These are phyloP conservation scores for Mayetiola destructor DNA, from an alignment of 2,888 invertebrate species.

Conservation along the genomic window DNA sequence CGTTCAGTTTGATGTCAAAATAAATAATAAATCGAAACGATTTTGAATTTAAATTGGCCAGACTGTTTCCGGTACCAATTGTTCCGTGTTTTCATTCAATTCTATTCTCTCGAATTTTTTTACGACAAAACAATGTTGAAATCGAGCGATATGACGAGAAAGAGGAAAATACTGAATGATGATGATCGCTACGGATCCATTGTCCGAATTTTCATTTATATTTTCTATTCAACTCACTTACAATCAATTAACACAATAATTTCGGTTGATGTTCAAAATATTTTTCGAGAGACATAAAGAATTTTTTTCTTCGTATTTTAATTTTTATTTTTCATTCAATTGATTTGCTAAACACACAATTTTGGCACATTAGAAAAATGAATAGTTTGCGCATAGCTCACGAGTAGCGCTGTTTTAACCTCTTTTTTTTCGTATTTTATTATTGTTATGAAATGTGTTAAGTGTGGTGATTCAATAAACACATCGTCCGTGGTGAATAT, in stretches of 20 bases:
- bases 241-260: neutral
- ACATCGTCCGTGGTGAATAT: slow-evolving; percentile 2
- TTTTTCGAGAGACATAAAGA: too few species aligned
- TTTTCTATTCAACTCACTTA: neutral
- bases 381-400: slow-evolving; percentile 11
- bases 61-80: too few species aligned
- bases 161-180: too few species aligned
- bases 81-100: too few species aligned
- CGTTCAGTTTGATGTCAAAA: too few species aligned
- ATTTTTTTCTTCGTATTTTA: neutral
- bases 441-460: slow-evolving; percentile 10
- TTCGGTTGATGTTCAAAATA: neutral
- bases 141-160: too few species aligned
- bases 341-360: slow-evolving; percentile 11
- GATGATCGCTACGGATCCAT: too few species aligned
- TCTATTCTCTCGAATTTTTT: too few species aligned
- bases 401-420: neutral
- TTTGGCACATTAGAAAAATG: slow-evolving; percentile 10
- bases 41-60: too few species aligned
- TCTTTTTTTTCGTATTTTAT: neutral
- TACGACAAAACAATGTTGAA: too few species aligned
- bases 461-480: neutral
- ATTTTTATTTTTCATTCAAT: slow-evolving; percentile 3
- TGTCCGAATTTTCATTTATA: neutral
- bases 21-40: too few species aligned